Evolutionary conservation across 2,888 invertebrate genomes (phyloP), one percentile per base, ranked within the genome.

Genomic region (Apodemia hepburni): DNA sequence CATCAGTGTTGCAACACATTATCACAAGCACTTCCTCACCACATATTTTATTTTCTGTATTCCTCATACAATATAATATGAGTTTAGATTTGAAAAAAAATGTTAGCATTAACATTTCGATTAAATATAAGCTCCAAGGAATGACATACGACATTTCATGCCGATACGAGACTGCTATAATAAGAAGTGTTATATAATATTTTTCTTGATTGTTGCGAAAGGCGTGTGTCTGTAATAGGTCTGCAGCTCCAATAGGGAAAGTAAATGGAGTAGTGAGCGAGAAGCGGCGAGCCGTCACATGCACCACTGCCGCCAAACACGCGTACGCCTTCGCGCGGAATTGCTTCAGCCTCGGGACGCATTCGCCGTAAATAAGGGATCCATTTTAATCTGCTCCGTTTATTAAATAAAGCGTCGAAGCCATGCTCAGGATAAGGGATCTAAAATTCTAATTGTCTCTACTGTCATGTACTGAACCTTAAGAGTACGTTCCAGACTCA

Each of bases 341-440:
- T 22, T 7, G 47, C 35, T 51, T 54, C 33, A 35, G 38, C 33
- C 17, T 33, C 54, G 17, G n/a, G 8, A 54, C 15, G 12, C 5
- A 38, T 38, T 38, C 38, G 4, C 15, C 38, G 12, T 33, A 9
- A 33, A 33, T 38, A 29, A 49, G 29, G 33, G 11, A 11, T 9
- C 15, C 29, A 6, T 33, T 12, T 38, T 38, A 58, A 18, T 58
- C 17, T n/a, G n/a, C 58, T 35, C 58, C 29, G 12, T 60, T 29
- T 51, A 49, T 18, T 45, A 4, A 60, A 64, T 62, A 59, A 75
- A 80, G 80, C 76, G 66, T 66, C 64, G 64, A 81, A 82, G 82
- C 82, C 82, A 82, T 83, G 82, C 83, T 71, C 64, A 70, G 70
- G 65, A 64, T 57, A 51, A 60, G 66, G 73, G 68, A 4, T 57